These are phyloP conservation scores for Phytoseiulus persimilis DNA, from an alignment of 2,888 invertebrate genomes.

Conservation along the genomic window DNA sequence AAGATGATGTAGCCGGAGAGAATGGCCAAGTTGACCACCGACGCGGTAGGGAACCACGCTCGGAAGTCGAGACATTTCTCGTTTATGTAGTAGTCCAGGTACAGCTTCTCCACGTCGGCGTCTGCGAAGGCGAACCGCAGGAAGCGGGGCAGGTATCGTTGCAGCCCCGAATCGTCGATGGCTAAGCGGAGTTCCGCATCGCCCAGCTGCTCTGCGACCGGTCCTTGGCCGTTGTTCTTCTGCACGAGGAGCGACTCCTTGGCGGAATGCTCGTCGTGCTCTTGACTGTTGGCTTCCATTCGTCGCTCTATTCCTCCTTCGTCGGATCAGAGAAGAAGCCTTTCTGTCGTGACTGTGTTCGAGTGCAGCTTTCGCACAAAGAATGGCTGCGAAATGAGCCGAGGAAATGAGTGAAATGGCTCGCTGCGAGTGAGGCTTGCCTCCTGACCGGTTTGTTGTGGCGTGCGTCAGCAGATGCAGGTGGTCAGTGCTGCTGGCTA, in stretches of 20 bases:
- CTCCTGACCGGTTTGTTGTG: neutral
- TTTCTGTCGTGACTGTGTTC: neutral
- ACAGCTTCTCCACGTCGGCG: constrained; percentile 61
- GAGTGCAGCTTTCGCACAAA: neutral
- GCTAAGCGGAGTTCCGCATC: constrained; percentile 42
- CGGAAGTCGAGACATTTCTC: constrained; percentile 64
- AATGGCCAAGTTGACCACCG: constrained; percentile 44
- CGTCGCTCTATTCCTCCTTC: neutral
- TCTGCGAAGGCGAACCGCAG: constrained; percentile 57
- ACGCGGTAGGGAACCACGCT: constrained; percentile 57
- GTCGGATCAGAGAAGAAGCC: neutral
- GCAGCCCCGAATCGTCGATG: constrained; percentile 45
- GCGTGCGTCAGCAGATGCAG: neutral
- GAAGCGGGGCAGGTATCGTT: constrained; percentile 45
- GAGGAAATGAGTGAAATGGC: too few relatives aligned
- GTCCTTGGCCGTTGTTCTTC: constrained; percentile 15
- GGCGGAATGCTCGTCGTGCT: constrained; percentile 27
- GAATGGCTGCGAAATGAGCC: neutral
- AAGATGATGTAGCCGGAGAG: constrained; percentile 42
- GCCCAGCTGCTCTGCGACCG: neutral
- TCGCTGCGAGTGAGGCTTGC: neutral
- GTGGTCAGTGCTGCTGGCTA: neutral
- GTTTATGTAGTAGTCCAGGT: constrained; percentile 63
- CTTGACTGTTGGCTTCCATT: neutral
- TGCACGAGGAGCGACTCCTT: constrained; percentile 29